These are phyloP conservation scores for Drosophila bipectinata DNA, from an alignment of 1,140 invertebrate genomes.

Conservation along the genomic window DNA sequence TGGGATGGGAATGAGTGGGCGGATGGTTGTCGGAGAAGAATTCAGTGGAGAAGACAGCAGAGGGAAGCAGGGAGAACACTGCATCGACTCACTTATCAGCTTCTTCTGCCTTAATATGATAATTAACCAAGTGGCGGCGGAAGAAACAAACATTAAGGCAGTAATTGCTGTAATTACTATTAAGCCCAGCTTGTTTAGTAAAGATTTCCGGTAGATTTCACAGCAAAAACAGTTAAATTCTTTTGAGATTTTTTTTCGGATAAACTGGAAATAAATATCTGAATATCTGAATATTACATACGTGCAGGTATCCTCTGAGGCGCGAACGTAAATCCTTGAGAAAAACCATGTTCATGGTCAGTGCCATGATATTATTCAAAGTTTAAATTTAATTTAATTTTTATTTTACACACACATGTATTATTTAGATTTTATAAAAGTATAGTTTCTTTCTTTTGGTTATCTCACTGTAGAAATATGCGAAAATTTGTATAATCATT, in stretches of 20 bases:
- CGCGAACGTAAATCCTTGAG: slow-evolving; percentile 81
- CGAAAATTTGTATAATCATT: slow-evolving; percentile 62
- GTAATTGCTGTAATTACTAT: slow-evolving; percentile 30
- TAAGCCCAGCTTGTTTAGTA: slow-evolving; percentile 17
- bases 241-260: background rate
- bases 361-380: slow-evolving; percentile 56
- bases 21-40: slow-evolving; percentile 11
- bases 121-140: slow-evolving; percentile 31
- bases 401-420: slow-evolving; percentile 19
- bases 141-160: slow-evolving; percentile 5
- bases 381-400: slow-evolving; percentile 16
- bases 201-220: slow-evolving; percentile 21
- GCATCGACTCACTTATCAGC: slow-evolving; percentile 25
- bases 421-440: background rate
- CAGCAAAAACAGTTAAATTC: background rate
- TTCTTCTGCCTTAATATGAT: slow-evolving; percentile 36
- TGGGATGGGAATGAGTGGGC: slow-evolving; percentile 38
- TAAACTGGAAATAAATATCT: background rate
- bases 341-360: slow-evolving; percentile 83
- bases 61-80: too few relatives aligned
- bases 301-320: slow-evolving; percentile 82
- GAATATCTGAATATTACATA: slow-evolving; percentile 55
- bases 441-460: slow-evolving; percentile 47
- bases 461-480: slow-evolving; percentile 57
- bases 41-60: background rate